Conservation (phyloP, 2,113 vertebrate species). For the Ailuropoda melanoleuca region DNA sequence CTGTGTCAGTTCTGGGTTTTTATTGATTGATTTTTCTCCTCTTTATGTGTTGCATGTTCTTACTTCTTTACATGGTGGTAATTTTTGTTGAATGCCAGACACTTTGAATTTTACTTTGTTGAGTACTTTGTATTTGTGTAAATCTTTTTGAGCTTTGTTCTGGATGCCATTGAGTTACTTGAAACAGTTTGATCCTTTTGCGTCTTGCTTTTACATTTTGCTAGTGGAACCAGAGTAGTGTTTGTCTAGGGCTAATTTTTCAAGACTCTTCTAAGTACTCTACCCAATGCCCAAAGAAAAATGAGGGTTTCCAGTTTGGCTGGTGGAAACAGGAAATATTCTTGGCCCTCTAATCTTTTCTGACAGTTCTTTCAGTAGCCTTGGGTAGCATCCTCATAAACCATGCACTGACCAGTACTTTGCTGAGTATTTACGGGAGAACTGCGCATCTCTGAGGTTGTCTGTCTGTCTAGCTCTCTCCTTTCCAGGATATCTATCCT, state of each 20-base stretch:
- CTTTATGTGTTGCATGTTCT: background rate
- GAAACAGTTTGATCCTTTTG: background rate
- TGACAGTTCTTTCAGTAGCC: background rate
- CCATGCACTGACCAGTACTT: background rate
- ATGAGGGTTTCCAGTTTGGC: background rate
- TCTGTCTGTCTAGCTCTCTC: background rate
- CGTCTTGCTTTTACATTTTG: background rate
- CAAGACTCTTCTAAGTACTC: background rate
- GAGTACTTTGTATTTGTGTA: background rate
- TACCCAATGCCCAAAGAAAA: background rate
- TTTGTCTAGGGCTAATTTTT: background rate
- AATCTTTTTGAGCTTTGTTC: background rate
- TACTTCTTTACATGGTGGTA: background rate
- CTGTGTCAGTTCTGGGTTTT: background rate
- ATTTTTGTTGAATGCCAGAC: slow-evolving; percentile 21
- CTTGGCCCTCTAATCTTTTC: background rate
- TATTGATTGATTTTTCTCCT: background rate
- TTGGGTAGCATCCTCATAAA: background rate
- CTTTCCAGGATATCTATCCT: background rate
- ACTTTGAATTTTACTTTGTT: background rate
- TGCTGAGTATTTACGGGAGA: background rate
- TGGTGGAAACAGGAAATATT: background rate
- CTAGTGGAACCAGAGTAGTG: background rate
- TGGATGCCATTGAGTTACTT: background rate
- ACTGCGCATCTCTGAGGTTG: background rate